Base-by-base conservation (phyloP, 2,113 vertebrate species). In the Euleptes europaea region DNA sequence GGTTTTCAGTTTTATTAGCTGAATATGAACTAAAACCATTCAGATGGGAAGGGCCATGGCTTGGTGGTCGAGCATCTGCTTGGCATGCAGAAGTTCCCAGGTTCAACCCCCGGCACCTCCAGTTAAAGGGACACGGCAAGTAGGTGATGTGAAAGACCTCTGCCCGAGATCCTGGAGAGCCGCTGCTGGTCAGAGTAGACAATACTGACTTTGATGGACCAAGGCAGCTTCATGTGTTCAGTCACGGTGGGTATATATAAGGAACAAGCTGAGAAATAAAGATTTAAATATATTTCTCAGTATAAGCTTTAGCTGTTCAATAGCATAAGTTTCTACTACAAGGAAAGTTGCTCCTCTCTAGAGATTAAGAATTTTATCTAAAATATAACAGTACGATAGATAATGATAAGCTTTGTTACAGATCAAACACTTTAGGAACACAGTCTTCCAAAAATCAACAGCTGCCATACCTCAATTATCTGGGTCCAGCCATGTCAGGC, bases 21-120 rank as follows among this genome's bases (percentile, higher is more conserved):
- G 31, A 42, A 38, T 84, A 76, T 47, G 2, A 49, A 76, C 5
- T 91, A 91, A 93, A 38, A 75, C 63, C 77, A 93, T 89, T 90
- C 83, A 38, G 6, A 82, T 38, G 69, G n/a, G n/a, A n/a, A n/a
- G n/a, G n/a, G n/a, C n/a, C n/a, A n/a, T n/a, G n/a, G n/a, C n/a
- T n/a, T n/a, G n/a, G n/a, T n/a, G n/a, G n/a, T n/a, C n/a, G n/a
- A n/a, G n/a, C n/a, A n/a, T n/a, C n/a, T n/a, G n/a, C n/a, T n/a
- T n/a, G n/a, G n/a, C n/a, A n/a, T n/a, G n/a, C n/a, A n/a, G n/a
- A n/a, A n/a, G n/a, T n/a, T n/a, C n/a, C n/a, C n/a, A n/a, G n/a
- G n/a, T n/a, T n/a, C n/a, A n/a, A n/a, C n/a, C n/a, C n/a, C n/a
- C n/a, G n/a, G n/a, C n/a, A n/a, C n/a, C n/a, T n/a, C n/a, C n/a